Base-by-base conservation (phyloP, 2,888 invertebrate species). In the Sceliomorpha sp. region DNA sequence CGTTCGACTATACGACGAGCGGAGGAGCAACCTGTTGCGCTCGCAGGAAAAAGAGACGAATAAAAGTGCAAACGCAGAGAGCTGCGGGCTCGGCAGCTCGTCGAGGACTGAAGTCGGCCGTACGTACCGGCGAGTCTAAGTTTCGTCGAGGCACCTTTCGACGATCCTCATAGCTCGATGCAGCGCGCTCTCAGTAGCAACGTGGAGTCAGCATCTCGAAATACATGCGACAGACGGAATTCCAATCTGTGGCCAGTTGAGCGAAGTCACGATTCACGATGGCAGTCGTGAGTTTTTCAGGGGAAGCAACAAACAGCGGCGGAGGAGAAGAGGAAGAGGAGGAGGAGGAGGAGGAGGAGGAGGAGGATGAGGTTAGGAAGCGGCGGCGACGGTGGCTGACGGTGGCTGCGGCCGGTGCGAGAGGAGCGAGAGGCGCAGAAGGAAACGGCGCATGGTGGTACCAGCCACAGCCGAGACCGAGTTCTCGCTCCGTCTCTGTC, bases 391-490 rank as follows among this genome's bases (percentile, higher is more conserved):
- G 69, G 66, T 20, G 32, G 53, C 29, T 10, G 47, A n/a, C n/a
- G n/a, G n/a, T n/a, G n/a, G n/a, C n/a, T n/a, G n/a, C n/a, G n/a
- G n/a, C n/a, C 45, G 45, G 40, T 8, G 20, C 15, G 15, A 47
- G 39, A 48, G 62, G 72, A 42, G 45, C 51, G 55, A 51, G 73
- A 74, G 60, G 79, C 75, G 82, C 81, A 82, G 79, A 84, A 73
- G 82, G 82, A 80, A 80, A 75, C 63, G 73, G 80, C 83, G 86
- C 82, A 84, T 84, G 86, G 86, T 76, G 83, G 87, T 87, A 84
- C 87, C 87, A 87, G 86, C 81, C 86, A 83, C 87, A 81, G 79
- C 72, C 78, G 81, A 81, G 77, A 75, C 75, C 75, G 74, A 69
- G 53, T 62, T 69, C 66, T 63, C 69, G 40, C 63, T 74, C 67